These are phyloP conservation scores for Trachelus iudaicus DNA, from an alignment of 2,888 invertebrate species.

Conservation along the genomic window DNA sequence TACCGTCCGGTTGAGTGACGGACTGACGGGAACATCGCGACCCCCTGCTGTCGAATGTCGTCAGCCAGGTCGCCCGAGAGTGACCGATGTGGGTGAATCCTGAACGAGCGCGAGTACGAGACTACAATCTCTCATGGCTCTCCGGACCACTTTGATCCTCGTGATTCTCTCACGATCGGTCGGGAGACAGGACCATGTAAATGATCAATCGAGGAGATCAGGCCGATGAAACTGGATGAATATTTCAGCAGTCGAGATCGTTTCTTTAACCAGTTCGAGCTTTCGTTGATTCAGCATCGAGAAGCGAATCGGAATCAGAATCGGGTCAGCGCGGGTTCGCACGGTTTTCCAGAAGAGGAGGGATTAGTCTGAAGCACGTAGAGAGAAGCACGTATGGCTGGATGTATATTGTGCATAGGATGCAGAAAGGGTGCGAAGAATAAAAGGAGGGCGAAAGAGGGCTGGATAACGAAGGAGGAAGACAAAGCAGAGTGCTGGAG, in stretches of 20 bases:
- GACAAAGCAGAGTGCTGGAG: constrained; percentile 23
- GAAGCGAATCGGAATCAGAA: no score
- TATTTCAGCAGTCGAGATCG: no score
- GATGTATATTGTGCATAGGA: no score
- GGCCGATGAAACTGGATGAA: neutral
- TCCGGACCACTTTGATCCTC: no score
- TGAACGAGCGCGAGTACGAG: constrained; percentile 26
- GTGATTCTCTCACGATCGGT: no score
- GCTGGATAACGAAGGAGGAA: constrained; percentile 7
- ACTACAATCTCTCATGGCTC: constrained; percentile 7
- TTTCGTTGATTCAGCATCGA: no score
- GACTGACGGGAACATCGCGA: constrained; percentile 59
- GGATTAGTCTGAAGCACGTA: no score
- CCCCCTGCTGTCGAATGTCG: constrained; percentile 60
- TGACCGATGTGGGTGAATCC: constrained; percentile 57
- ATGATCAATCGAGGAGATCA: constrained; percentile 11
- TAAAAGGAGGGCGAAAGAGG: neutral
- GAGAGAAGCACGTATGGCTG: no score
- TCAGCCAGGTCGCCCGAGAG: constrained; percentile 53
- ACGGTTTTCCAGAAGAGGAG: no score
- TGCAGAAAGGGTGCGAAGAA: neutral
- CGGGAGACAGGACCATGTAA: constrained; percentile 14
- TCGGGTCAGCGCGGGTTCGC: no score
- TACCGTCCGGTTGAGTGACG: constrained; percentile 60
- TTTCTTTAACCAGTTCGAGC: no score